Conservation (phyloP, 1,140 invertebrate genomes). For the Drosophila athabasca region DNA sequence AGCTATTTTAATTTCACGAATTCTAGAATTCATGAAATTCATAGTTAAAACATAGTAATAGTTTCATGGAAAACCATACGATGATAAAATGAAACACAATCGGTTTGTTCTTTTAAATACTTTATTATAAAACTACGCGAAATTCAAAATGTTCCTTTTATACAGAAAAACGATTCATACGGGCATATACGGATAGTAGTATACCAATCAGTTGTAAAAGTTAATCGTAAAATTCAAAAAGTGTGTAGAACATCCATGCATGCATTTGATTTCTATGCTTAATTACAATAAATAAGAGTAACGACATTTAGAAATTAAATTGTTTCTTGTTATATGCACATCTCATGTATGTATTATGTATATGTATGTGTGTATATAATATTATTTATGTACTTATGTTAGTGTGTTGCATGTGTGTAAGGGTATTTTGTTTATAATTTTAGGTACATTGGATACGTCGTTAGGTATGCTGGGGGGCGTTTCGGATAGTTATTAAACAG, state of each 20-base stretch:
- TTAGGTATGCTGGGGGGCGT: constrained; percentile 54
- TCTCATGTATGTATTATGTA: constrained; percentile 24
- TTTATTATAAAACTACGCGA: constrained; percentile 75
- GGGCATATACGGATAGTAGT: too few species aligned
- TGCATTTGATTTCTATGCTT: constrained; percentile 57
- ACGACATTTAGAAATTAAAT: constrained; percentile 70
- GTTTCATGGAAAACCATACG: too few species aligned
- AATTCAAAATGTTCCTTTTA: constrained; percentile 67
- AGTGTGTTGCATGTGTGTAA: constrained; percentile 43
- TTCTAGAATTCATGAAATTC: too few species aligned
- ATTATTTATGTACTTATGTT: constrained; percentile 51
- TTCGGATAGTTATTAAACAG: constrained; percentile 22
- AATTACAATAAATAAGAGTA: constrained; percentile 78
- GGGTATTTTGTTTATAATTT: constrained; percentile 55
- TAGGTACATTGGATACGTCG: constrained; percentile 74
- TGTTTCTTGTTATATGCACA: constrained; percentile 54
- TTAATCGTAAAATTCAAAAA: constrained; percentile 34
- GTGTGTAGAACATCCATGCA: constrained; percentile 37
- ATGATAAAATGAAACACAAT: too few species aligned
- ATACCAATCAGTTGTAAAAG: constrained; percentile 57
- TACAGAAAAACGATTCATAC: constrained; percentile 66
- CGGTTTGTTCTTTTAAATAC: constrained; percentile 42
- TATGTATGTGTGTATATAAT: constrained; percentile 40
- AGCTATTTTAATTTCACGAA: too few species aligned
- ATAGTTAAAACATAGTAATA: too few species aligned